These are phyloP conservation scores for Pandion haliaetus DNA, from an alignment of 2,113 vertebrate species.

Conservation along the genomic window DNA sequence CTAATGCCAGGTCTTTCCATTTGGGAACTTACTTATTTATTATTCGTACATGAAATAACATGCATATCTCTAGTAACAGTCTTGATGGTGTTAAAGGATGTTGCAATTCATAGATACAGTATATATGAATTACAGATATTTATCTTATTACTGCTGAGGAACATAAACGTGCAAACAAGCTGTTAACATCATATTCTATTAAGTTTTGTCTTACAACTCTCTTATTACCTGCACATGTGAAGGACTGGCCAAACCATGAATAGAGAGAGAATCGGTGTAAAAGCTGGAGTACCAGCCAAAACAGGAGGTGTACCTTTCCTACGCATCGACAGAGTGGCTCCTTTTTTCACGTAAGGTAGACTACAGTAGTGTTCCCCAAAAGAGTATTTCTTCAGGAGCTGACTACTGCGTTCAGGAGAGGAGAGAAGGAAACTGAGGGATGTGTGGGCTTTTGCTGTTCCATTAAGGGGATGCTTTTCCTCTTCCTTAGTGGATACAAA, in stretches of 20 bases:
- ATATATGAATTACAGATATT: not conserved
- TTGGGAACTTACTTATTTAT: not conserved
- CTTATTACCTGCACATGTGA: not conserved
- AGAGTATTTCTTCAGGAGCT: not conserved
- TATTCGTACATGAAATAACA: not conserved
- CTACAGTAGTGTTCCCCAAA: not conserved
- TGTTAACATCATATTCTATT: not conserved
- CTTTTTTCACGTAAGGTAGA: not conserved
- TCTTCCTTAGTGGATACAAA: not conserved
- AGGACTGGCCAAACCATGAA: not conserved
- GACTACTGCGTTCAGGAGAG: not conserved
- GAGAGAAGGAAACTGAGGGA: not conserved
- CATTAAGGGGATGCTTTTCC: not conserved
- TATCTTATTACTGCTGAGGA: not conserved
- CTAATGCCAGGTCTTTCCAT: not conserved
- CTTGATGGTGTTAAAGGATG: not conserved
- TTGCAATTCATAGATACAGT: not conserved
- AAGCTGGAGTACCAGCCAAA: not conserved
- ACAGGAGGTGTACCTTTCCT: not conserved
- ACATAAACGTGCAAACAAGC: not conserved
- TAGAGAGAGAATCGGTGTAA: not conserved
- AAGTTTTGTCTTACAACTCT: not conserved
- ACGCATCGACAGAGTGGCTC: accelerated
- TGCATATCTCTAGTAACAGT: not conserved
- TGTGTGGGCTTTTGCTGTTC: not conserved